A percentile compares a stretch with the other conserved stretches of the same genome.
phyloP scores from a whole-genome alignment of 2,113 vertebrate species.

The Atrichornis clamosus region DNA sequence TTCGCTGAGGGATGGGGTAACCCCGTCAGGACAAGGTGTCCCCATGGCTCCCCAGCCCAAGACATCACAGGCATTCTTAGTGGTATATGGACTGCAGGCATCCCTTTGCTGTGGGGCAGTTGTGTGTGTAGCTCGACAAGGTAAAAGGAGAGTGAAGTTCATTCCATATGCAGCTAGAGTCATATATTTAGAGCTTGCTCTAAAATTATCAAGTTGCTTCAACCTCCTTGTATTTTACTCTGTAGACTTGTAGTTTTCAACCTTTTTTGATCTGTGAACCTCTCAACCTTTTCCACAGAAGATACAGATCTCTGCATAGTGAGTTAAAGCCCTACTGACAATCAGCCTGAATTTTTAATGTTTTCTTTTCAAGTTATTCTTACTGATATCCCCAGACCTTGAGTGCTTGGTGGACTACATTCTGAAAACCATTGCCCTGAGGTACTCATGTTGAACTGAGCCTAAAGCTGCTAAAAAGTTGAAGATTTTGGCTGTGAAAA shows the following conservation, averaged over 20 bases:
- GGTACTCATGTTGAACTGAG: background rate
- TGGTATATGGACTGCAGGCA: background rate
- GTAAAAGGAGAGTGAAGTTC: background rate
- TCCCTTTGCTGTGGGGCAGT: background rate
- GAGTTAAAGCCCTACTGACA: slow-evolving; percentile 5
- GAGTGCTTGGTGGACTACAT: background rate
- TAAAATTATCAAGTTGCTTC: background rate
- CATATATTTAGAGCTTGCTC: background rate
- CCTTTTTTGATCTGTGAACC: background rate
- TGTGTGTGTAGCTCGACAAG: background rate
- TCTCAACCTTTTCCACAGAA: background rate
- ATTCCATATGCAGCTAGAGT: background rate
- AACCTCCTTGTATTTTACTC: background rate
- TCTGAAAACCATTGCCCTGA: background rate
- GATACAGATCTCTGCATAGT: background rate
- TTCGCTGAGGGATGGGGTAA: background rate
- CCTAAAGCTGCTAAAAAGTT: background rate
- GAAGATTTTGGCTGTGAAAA: background rate
- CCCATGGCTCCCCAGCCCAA: background rate
- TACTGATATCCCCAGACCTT: background rate
- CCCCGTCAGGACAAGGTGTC: background rate
- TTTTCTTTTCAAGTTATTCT: slow-evolving; percentile 2
- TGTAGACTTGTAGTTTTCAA: background rate
- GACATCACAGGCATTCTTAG: background rate
- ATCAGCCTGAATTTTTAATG: slow-evolving; percentile 18